A percentile compares a stretch with the other conserved stretches of the same genome.
Conservation (phyloP, 2,888 invertebrate species). For the Brachycybe producta region DNA sequence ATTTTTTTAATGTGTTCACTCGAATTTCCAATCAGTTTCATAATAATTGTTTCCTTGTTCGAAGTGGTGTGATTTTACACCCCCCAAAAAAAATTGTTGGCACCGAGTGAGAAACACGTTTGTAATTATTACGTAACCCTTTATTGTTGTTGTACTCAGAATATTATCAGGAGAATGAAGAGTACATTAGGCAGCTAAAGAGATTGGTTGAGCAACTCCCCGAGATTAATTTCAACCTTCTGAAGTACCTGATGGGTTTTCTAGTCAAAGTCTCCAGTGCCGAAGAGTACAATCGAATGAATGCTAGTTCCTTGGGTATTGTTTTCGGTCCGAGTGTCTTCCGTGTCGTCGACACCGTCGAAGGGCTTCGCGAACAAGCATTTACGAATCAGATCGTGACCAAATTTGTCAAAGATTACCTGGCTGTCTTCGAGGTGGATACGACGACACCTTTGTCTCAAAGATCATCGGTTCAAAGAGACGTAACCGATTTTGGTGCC, state of each 20-base stretch:
- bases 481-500: too few species aligned
- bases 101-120: too few species aligned
- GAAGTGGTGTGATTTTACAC: too few species aligned
- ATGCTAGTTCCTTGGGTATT: conserved; percentile 35
- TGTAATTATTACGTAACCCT: too few species aligned
- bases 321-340: conserved; percentile 39
- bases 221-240: conserved; percentile 31
- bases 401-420: conserved; percentile 34
- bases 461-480: too few species aligned
- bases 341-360: conserved; percentile 25
- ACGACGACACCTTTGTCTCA: too few species aligned
- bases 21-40: too few species aligned
- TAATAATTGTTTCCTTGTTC: too few species aligned
- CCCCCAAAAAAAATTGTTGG: not conserved
- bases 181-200: conserved; percentile 25
- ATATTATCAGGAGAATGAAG: conserved; percentile 21
- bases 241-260: conserved; percentile 35
- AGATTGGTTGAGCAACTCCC: conserved; percentile 30
- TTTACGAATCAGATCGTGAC: conserved; percentile 36
- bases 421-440: conserved; percentile 30
- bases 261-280: conserved; percentile 32
- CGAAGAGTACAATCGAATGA: conserved; percentile 36
- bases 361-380: conserved; percentile 36
- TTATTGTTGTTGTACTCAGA: too few species aligned
- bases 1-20: too few species aligned